Evolutionary conservation across 2,797 vertebrate species (phyloP), one percentile per base, ranked within the genome.

Genomic region (Artibeus jamaicensis): DNA sequence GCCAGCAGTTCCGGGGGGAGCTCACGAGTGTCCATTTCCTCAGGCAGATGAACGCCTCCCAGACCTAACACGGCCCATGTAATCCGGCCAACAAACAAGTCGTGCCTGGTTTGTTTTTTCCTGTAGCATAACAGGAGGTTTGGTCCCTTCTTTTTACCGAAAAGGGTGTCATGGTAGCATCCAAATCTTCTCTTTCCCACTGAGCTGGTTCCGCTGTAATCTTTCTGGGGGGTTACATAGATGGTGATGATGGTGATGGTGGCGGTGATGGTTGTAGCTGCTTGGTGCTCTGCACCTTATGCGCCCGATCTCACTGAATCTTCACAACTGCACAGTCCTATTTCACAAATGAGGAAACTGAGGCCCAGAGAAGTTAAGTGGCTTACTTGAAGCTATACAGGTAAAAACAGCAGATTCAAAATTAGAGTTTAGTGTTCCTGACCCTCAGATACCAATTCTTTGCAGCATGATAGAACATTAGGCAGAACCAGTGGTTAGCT

Each of bases 81-180:
- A 5, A 16, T 48, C 19, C 0, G 2, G 67, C 59, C 74, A 50
- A 24, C 22, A 59, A 55, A 29, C 22, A 53, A 18, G 37, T n/a
- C 0, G 0, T 21, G 44, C 55, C 71, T 53, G 32, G 29, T 53
- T 90, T 39, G 44, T 82, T 89, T 42, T 71, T 55, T 7, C 46
- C 2, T 2, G 2, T 57, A 22, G 34, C 4, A 21, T 8, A 12
- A 86, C 11, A 10, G 0, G 1, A 37, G 78, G 21, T 39, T 0
- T 1, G 8, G 12, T 55, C 11, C 9, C 4, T 78, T 29, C 48
- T 53, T 94, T 62, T 73, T 67, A 92, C 59, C 55, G 10, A 9
- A 57, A 44, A 87, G 65, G 9, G 0, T 29, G 59, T 26, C 19
- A 34, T 5, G 15, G 0, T 12, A 77, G 68, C 8, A 32, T 15